phyloP scores from a whole-genome alignment of 2,888 invertebrate species.

The Bedellia somnulentella region DNA sequence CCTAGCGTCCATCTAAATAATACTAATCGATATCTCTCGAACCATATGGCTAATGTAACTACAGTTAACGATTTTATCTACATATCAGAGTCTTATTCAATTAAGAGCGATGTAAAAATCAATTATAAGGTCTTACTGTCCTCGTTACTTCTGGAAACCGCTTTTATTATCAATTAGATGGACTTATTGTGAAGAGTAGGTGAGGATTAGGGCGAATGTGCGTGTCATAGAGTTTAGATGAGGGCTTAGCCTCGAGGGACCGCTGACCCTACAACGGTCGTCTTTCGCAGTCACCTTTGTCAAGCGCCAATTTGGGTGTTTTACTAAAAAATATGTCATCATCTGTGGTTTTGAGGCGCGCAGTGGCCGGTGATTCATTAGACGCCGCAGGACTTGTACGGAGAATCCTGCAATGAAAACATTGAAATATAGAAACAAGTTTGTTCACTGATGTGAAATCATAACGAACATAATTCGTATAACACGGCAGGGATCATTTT shows the following conservation, averaged over 20 bases:
- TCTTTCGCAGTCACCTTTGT: constrained; percentile 50
- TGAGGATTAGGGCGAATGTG: constrained; percentile 48
- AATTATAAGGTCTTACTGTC: constrained; percentile 37
- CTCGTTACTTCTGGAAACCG: constrained; percentile 36
- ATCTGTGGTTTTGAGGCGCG: no score
- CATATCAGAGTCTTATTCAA: constrained; percentile 39
- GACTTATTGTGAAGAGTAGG: constrained; percentile 55
- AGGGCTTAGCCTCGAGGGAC: constrained; percentile 51
- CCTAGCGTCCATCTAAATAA: no score
- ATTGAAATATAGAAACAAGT: constrained; percentile 40
- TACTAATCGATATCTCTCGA: no score
- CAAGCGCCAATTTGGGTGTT: constrained; percentile 43
- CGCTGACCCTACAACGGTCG: constrained; percentile 35
- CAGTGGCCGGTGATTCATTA: constrained; percentile 38
- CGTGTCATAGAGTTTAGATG: constrained; percentile 39
- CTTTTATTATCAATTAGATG: constrained; percentile 50
- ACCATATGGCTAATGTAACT: no score
- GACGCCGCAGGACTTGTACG: constrained; percentile 25
- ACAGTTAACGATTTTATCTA: no score
- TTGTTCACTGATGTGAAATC: constrained; percentile 23
- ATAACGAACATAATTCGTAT: constrained; percentile 17
- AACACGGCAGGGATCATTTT: constrained; percentile 45
- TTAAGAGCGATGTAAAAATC: constrained; percentile 48
- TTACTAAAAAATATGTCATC: constrained; percentile 53
- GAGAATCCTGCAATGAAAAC: constrained; percentile 30